A percentile compares a stretch with the other conserved stretches of the same genome.
Evolutionary conservation across 1,140 invertebrate species (phyloP).

Genomic region (Ylistrum balloti): DNA sequence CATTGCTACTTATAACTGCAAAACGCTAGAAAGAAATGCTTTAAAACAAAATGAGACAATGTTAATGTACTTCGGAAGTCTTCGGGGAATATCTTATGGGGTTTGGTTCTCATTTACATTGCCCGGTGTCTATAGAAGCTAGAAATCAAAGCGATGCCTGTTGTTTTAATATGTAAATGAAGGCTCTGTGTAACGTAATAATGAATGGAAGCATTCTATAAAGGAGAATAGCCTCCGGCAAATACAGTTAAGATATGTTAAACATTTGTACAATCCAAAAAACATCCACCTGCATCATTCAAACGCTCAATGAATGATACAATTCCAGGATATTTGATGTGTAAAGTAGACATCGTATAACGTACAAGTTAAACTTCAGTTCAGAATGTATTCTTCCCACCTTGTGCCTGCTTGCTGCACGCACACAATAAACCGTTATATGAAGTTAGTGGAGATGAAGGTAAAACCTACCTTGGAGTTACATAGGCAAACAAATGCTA

Average conservation of each 20-base stretch:
- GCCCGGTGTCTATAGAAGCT: neutral
- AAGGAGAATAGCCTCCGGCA: neutral
- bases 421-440: too few species aligned
- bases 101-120: too few species aligned
- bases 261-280: neutral
- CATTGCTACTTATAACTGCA: too few species aligned
- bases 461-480: neutral
- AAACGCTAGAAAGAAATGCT: too few species aligned
- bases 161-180: slow-evolving; percentile 35
- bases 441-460: neutral
- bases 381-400: too few species aligned
- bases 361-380: too few species aligned
- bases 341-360: too few species aligned
- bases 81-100: too few species aligned
- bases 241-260: neutral
- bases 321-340: neutral
- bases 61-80: too few species aligned
- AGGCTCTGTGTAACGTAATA: neutral
- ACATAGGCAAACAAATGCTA: neutral
- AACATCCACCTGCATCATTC: neutral
- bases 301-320: neutral
- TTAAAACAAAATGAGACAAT: too few species aligned
- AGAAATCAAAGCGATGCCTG: neutral
- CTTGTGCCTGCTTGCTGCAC: too few species aligned
- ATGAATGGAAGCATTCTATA: neutral